Conservation (phyloP, 2,888 invertebrate species). For the Mamestra brassicae region DNA sequence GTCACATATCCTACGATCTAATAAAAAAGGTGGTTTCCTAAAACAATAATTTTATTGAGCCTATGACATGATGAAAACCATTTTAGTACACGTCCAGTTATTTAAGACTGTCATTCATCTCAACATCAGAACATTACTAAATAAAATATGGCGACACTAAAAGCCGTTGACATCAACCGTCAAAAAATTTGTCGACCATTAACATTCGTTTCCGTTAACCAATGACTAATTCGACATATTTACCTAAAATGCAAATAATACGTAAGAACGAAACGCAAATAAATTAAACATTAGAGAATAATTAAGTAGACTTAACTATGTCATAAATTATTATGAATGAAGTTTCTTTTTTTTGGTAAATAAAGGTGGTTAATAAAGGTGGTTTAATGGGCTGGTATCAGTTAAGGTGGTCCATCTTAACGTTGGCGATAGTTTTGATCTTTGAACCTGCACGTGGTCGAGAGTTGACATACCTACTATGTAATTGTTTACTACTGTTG, state of each 20-base stretch:
- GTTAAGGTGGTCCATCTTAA: conserved; percentile 1
- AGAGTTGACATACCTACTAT: conserved; percentile 37
- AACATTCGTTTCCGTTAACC: conserved; percentile 60
- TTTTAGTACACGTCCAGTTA: neutral
- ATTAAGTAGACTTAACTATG: conserved; percentile 58
- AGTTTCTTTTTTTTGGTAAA: conserved; percentile 54
- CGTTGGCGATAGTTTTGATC: conserved; percentile 43
- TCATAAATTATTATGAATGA: conserved; percentile 59
- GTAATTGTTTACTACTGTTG: conserved; percentile 34
- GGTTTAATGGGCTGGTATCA: conserved; percentile 36
- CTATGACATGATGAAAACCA: conserved; percentile 1
- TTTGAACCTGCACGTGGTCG: conserved; percentile 48
- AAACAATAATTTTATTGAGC: neutral
- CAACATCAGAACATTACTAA: conserved; percentile 13
- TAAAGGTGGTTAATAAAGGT: conserved; percentile 57
- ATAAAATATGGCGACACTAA: conserved; percentile 54
- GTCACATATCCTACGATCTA: neutral
- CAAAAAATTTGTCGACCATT: conserved; percentile 54
- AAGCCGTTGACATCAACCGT: conserved; percentile 58
- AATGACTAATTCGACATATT: conserved; percentile 65
- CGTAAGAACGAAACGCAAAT: conserved; percentile 58
- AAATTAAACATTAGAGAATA: conserved; percentile 64
- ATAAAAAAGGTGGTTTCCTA: neutral
- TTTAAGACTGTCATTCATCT: conserved; percentile 15
- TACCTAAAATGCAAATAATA: conserved; percentile 65